Conservation (phyloP, 1,140 invertebrate genomes). For the Tetragonula clypearis region DNA sequence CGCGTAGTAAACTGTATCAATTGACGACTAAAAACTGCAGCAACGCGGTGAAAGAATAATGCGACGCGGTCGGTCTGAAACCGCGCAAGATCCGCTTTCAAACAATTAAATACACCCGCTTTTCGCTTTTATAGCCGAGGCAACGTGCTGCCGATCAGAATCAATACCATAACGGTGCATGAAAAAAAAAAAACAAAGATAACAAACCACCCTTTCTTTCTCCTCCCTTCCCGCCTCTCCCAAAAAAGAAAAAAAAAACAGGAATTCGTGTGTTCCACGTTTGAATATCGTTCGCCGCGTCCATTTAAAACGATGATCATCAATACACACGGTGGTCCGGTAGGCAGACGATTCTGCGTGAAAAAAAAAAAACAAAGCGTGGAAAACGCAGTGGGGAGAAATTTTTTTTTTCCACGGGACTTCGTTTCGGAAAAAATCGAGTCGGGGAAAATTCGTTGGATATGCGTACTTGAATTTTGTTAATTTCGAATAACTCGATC, state of each 20-base stretch:
- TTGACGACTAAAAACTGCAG: neutral
- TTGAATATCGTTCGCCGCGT: neutral
- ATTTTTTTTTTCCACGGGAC: neutral
- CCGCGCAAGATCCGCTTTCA: neutral
- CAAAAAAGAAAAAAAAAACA: neutral
- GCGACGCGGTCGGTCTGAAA: neutral
- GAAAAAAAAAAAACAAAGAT: neutral
- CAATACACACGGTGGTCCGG: neutral
- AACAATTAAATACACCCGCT: slow-evolving; percentile 10
- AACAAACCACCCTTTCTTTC: neutral
- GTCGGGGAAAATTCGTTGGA: neutral
- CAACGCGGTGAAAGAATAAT: neutral
- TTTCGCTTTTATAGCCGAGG: neutral
- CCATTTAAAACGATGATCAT: slow-evolving; percentile 16
- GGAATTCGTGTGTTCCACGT: neutral
- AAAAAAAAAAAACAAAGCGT: neutral
- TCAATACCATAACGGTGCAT: neutral
- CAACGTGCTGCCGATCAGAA: neutral
- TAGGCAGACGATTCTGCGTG: neutral
- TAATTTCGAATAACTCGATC: neutral
- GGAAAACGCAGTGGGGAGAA: neutral
- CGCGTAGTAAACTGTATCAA: neutral
- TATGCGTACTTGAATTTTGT: neutral
- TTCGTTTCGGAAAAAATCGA: neutral
- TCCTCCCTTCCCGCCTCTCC: too few species aligned